Evolutionary conservation across 2,797 vertebrate genomes (phyloP).

Genomic region (Enoplosus armatus): DNA sequence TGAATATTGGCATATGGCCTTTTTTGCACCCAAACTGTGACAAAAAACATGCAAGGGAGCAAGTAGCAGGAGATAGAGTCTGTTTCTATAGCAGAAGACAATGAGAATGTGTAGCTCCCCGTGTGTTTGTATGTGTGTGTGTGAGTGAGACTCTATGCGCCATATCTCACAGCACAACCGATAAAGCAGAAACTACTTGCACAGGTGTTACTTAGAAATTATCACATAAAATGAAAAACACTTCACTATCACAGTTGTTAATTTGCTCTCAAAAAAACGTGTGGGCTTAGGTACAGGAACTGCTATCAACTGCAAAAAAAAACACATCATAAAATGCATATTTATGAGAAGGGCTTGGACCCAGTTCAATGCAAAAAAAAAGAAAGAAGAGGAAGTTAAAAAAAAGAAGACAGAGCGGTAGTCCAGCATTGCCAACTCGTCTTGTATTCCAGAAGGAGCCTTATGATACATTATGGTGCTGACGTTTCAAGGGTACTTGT

Average conservation of each 20-base stretch:
- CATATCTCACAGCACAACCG: slow-evolving; percentile 32
- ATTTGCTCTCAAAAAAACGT: slow-evolving; percentile 56
- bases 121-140: background rate
- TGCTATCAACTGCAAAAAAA: slow-evolving; percentile 40
- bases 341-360: slow-evolving; percentile 74
- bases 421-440: slow-evolving; percentile 69
- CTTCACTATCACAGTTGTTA: slow-evolving; percentile 66
- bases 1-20: slow-evolving; percentile 4
- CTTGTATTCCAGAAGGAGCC: slow-evolving; percentile 81
- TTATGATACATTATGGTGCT: slow-evolving; percentile 77
- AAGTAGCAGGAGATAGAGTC: slow-evolving; percentile 7
- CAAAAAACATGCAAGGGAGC: background rate
- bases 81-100: slow-evolving; percentile 14
- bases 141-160: background rate
- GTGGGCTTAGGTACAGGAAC: slow-evolving; percentile 49
- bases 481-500: slow-evolving; percentile 80
- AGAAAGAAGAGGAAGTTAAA: slow-evolving; percentile 2
- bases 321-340: slow-evolving; percentile 74
- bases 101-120: slow-evolving; percentile 11
- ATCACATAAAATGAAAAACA: slow-evolving; percentile 59
- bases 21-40: slow-evolving; percentile 22
- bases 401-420: slow-evolving; percentile 33
- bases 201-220: slow-evolving; percentile 66
- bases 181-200: slow-evolving; percentile 43
- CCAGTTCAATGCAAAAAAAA: slow-evolving; percentile 50